These are phyloP conservation scores for Heliconius himera DNA, from an alignment of 1,140 invertebrate species.

Conservation along the genomic window DNA sequence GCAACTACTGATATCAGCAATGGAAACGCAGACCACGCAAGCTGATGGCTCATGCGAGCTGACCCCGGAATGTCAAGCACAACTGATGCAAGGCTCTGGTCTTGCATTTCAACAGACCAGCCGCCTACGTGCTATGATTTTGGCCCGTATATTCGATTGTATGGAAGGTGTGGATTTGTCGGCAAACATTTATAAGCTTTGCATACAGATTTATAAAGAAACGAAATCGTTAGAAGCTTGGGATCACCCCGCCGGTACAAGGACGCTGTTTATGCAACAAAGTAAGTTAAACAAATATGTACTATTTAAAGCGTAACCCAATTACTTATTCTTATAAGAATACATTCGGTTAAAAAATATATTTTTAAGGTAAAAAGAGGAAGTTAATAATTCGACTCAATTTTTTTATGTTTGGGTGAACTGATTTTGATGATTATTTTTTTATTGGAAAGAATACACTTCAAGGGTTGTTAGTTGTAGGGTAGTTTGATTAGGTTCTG, in stretches of 20 bases:
- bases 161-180: conserved; percentile 65
- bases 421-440: too few relatives aligned
- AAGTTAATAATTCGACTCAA: too few relatives aligned
- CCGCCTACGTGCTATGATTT: conserved; percentile 56
- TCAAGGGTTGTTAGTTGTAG: too few relatives aligned
- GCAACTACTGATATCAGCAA: conserved; percentile 70
- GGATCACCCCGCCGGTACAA: conserved; percentile 70
- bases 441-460: too few relatives aligned
- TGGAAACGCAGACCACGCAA: conserved; percentile 67
- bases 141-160: conserved; percentile 69
- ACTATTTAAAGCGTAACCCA: too few relatives aligned
- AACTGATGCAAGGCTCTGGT: conserved; percentile 66
- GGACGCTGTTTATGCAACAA: conserved; percentile 74
- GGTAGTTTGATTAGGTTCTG: too few relatives aligned
- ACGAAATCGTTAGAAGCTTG: conserved; percentile 71
- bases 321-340: too few relatives aligned
- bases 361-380: too few relatives aligned
- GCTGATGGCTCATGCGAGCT: conserved; percentile 63
- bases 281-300: conserved; percentile 47
- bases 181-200: conserved; percentile 72
- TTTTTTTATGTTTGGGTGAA: too few relatives aligned
- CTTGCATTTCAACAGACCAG: conserved; percentile 71
- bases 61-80: conserved; percentile 63
- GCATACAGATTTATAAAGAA: conserved; percentile 75
- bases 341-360: too few relatives aligned